phyloP scores from a whole-genome alignment of 2,113 vertebrate species.

The Cairina moschata region DNA sequence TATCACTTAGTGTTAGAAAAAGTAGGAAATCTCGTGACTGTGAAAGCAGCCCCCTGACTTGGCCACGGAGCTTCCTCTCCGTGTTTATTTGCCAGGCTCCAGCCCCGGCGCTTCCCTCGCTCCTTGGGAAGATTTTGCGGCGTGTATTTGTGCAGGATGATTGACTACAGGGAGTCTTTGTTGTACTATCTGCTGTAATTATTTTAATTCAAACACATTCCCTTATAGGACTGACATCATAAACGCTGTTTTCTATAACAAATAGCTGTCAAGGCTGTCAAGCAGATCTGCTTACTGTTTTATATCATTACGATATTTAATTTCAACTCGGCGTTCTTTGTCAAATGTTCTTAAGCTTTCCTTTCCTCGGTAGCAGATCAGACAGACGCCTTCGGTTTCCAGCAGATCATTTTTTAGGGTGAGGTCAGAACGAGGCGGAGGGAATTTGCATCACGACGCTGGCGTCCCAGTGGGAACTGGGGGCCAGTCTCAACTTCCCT shows the following conservation, averaged over 20 bases:
- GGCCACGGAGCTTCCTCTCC: not conserved
- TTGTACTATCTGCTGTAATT: conserved; percentile 78
- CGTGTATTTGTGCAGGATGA: conserved; percentile 65
- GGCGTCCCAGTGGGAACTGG: not conserved
- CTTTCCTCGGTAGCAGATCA: conserved; percentile 48
- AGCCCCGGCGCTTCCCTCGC: not conserved
- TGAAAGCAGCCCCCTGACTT: not conserved
- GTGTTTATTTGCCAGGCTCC: conserved; percentile 14
- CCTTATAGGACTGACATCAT: conserved; percentile 76
- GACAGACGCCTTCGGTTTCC: not conserved
- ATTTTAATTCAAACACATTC: conserved; percentile 78
- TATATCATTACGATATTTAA: conserved; percentile 79
- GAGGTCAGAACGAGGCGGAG: not conserved
- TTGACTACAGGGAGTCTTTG: conserved; percentile 74
- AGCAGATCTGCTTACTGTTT: conserved; percentile 78
- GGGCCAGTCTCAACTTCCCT: not conserved
- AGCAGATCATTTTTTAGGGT: conserved; percentile 2
- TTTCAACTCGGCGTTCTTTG: conserved; percentile 66
- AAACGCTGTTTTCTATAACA: conserved; percentile 80
- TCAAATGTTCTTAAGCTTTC: conserved; percentile 61
- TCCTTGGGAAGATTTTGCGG: conserved; percentile 46
- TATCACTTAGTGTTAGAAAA: not conserved
- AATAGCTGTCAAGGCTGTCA: conserved; percentile 79
- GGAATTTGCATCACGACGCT: not conserved
- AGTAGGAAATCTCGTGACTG: not conserved